Evolutionary conservation across 2,888 invertebrate species (phyloP), one percentile per base, ranked within the genome.

Genomic region (Mythimna ferrago): DNA sequence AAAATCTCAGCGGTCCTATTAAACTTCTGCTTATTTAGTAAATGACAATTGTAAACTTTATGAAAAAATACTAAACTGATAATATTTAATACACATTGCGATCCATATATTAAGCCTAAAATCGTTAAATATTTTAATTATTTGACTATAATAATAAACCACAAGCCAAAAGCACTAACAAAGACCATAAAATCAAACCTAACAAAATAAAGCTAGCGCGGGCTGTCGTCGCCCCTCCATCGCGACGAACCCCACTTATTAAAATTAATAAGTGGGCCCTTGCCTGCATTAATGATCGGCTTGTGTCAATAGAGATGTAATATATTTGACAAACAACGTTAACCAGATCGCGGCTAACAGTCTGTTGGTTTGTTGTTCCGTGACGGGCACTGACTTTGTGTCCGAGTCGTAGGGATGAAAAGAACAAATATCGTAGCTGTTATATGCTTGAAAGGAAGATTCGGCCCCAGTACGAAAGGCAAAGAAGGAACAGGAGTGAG

Each of bases 241-340:
- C 78, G 82, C 87, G 84, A 91, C 92, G 93, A 94, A 93, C 95
- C 95, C 95, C 92, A 94, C 93, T 95, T 96, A 96, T 96, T 95
- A 96, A 96, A 95, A 95, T 96, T 96, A 96, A 96, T 96, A 96
- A 96, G 94, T 93, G 94, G 92, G 94, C 93, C 94, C 94, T 94
- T 93, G 92, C 91, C 92, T 93, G 93, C 92, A 95, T 95, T 96
- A 96, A 96, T 95, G 95, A 95, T 94, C 93, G 92, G 90, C 92
- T 94, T 95, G 89, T 95, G 95, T 96, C 95, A 96, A 96, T 95
- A 96, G 89, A 89, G 89, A 89, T 93, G 93, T 95, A 94, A 96
- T 96, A 94, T 94, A 93, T 94, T 94, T 93, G 89, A 94, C 94
- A 96, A 96, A 96, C 94, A 96, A 86, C 84, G 90, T 88, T 90